Evolutionary conservation across 2,797 vertebrate genomes (phyloP).

Genomic region (Meda fulgida): DNA sequence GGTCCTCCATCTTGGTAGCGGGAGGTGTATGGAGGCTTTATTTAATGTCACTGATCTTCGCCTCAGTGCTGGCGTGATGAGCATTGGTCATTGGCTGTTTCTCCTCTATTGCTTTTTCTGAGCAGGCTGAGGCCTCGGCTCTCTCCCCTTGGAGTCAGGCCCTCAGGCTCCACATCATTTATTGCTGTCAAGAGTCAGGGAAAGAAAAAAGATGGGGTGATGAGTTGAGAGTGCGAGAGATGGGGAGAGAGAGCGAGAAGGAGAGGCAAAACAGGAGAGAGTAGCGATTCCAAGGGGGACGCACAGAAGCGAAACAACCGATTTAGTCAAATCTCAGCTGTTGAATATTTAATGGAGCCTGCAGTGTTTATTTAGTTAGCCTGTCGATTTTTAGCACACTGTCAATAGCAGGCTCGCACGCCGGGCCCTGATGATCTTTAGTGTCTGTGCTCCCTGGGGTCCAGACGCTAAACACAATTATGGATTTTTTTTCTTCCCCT

Average conservation of each 20-base stretch:
- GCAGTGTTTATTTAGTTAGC: slow-evolving; percentile 98
- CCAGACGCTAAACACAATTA: slow-evolving; percentile 99
- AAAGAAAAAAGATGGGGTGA: slow-evolving; percentile 38
- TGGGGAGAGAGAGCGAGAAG: slow-evolving; percentile 22
- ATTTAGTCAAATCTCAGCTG: slow-evolving; percentile 94
- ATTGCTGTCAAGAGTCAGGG: slow-evolving; percentile 78
- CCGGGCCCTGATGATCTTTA: slow-evolving; percentile 98
- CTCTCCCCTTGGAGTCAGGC: slow-evolving; percentile 77
- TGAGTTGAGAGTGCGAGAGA: slow-evolving; percentile 58
- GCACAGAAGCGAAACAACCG: slow-evolving; percentile 74
- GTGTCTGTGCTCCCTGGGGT: slow-evolving; percentile 90
- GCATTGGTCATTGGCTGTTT: slow-evolving; percentile 78
- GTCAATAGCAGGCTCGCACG: slow-evolving; percentile 90
- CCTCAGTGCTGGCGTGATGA: slow-evolving; percentile 76
- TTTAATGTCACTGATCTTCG: slow-evolving; percentile 78
- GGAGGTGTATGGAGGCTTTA: slow-evolving; percentile 70
- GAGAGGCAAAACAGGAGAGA: slow-evolving; percentile 53
- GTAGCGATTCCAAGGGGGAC: slow-evolving; percentile 45
- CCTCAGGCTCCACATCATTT: slow-evolving; percentile 83
- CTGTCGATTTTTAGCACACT: slow-evolving; percentile 99
- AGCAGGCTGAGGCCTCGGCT: slow-evolving; percentile 47
- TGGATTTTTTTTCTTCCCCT: slow-evolving; percentile 83
- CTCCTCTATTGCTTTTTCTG: slow-evolving; percentile 66
- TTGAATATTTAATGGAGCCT: slow-evolving; percentile 99
- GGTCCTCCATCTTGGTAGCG: slow-evolving; percentile 61